These are phyloP conservation scores for Macrocentrus cingulum DNA, from an alignment of 1,140 invertebrate genomes.

Conservation along the genomic window DNA sequence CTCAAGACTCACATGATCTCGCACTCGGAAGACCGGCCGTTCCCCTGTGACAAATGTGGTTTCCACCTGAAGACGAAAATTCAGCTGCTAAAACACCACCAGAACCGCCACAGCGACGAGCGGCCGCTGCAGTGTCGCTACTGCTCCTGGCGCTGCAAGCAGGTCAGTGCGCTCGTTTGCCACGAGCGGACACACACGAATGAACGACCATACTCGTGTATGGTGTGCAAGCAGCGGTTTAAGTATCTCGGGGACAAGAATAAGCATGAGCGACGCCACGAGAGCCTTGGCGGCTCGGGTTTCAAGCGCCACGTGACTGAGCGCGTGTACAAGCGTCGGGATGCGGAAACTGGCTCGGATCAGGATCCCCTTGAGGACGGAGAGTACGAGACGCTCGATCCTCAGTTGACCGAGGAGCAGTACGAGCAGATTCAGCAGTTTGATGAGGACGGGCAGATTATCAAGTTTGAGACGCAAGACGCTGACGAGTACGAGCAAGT, in stretches of 20 bases:
- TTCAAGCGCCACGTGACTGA: constrained; percentile 52
- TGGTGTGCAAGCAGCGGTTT: constrained; percentile 96
- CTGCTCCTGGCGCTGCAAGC: constrained; percentile 55
- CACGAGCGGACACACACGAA: constrained; percentile 98
- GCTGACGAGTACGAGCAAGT: constrained; percentile 39
- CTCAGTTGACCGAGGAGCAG: constrained; percentile 23
- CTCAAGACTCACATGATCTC: constrained; percentile 58
- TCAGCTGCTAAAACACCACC: constrained; percentile 56
- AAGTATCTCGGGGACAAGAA: constrained; percentile 80
- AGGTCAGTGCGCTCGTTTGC: constrained; percentile 55
- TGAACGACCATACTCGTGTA: constrained; percentile 95
- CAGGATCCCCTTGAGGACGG: constrained; percentile 27
- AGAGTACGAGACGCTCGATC: constrained; percentile 32
- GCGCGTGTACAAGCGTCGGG: constrained; percentile 41
- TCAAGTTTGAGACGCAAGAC: constrained; percentile 44
- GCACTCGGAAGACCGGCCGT: constrained; percentile 54
- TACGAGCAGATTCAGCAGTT: constrained; percentile 15
- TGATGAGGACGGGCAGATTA: constrained; percentile 28
- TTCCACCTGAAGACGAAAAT: constrained; percentile 58
- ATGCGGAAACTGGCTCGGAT: constrained; percentile 22
- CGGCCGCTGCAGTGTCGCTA: constrained; percentile 51
- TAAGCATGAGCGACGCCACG: constrained; percentile 55
- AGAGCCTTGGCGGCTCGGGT: constrained; percentile 51
- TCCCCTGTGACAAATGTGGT: constrained; percentile 51
- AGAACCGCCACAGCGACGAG: constrained; percentile 55